Conservation (phyloP, 2,888 invertebrate genomes). For the Xestia c-nigrum region DNA sequence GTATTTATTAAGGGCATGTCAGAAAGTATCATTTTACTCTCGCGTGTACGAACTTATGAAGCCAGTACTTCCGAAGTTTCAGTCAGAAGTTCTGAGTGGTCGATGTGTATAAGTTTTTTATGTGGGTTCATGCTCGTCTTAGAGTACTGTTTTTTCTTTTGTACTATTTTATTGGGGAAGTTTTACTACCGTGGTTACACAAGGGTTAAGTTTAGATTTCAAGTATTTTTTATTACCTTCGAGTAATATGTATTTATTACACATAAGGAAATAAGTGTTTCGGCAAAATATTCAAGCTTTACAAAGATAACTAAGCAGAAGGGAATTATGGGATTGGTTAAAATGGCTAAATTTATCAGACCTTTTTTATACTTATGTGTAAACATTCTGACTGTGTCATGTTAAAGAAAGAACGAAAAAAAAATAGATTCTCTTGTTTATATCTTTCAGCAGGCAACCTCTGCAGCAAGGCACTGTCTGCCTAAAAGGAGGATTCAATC, state of each 20-base stretch:
- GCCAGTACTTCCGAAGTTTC: slow-evolving; percentile 18
- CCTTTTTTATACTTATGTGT: too few relatives aligned
- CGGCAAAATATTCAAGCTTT: neutral
- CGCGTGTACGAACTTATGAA: neutral
- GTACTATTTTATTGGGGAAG: neutral
- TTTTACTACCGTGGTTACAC: neutral
- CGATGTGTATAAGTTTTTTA: slow-evolving; percentile 24
- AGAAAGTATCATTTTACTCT: slow-evolving; percentile 18
- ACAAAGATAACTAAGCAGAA: neutral
- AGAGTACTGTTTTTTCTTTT: slow-evolving; percentile 10
- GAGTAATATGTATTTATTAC: neutral
- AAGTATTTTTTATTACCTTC: neutral
- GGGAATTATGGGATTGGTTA: neutral
- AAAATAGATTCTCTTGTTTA: too few relatives aligned
- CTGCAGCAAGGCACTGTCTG: too few relatives aligned
- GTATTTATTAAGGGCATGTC: slow-evolving; percentile 14
- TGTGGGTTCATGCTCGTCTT: slow-evolving; percentile 13
- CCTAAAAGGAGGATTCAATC: too few relatives aligned
- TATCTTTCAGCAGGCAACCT: too few relatives aligned
- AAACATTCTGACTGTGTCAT: too few relatives aligned
- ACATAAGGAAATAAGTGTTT: neutral
- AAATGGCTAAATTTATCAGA: too few relatives aligned
- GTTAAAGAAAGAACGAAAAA: too few relatives aligned
- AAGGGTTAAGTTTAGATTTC: neutral
- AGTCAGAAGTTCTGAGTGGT: slow-evolving; percentile 22